Evolutionary conservation across 2,113 vertebrate species (phyloP).

Genomic region (Empidonax alnorum): DNA sequence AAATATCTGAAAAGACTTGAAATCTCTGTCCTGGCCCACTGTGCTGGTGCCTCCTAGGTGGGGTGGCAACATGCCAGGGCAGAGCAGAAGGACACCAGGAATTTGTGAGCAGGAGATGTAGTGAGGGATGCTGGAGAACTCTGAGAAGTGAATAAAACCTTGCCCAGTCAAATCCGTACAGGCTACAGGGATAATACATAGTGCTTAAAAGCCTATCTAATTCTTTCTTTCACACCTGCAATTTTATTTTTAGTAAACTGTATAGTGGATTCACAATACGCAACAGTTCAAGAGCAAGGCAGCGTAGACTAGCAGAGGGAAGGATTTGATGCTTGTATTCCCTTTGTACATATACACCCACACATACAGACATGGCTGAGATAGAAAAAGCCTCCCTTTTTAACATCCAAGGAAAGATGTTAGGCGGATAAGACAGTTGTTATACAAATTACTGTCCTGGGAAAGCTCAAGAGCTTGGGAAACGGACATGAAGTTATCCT

Average conservation of each 20-base stretch:
- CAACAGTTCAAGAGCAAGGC: neutral
- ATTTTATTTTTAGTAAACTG: neutral
- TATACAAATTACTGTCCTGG: neutral
- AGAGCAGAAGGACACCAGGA: neutral
- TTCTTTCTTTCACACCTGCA: neutral
- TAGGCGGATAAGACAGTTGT: neutral
- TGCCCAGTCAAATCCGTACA: accelerated
- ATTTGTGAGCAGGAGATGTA: neutral
- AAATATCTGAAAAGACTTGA: neutral
- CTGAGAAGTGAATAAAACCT: neutral
- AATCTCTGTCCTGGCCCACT: neutral
- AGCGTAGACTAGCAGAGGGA: neutral
- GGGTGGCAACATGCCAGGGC: neutral
- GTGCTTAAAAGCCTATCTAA: neutral
- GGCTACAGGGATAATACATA: neutral
- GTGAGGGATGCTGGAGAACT: neutral
- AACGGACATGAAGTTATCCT: neutral
- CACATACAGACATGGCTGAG: accelerated
- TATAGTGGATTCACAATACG: neutral
- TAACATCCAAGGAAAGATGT: neutral
- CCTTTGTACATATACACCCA: neutral
- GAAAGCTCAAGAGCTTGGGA: neutral
- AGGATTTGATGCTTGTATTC: neutral
- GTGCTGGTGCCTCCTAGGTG: neutral
- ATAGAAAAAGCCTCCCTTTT: neutral